Evolutionary conservation across 2,797 vertebrate species (phyloP).

Genomic region (Mionectes olivaceus): DNA sequence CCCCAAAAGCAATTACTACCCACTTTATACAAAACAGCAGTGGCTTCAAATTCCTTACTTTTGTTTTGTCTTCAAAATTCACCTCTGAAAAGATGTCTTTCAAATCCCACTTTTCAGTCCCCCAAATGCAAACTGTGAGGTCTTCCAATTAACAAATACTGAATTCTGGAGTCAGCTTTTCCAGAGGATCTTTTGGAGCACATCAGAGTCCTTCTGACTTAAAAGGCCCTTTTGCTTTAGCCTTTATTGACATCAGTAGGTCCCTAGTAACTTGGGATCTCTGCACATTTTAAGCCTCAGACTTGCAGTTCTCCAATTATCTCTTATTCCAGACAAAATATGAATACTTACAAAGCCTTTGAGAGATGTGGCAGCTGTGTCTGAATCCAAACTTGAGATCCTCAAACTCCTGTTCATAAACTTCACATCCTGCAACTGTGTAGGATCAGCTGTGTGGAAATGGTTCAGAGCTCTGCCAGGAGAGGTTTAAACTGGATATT

Average conservation of each 20-base stretch:
- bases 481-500: background rate
- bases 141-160: background rate
- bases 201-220: background rate
- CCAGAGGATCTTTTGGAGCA: background rate
- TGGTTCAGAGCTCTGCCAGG: background rate
- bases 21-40: background rate
- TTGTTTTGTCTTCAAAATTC: background rate
- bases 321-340: background rate
- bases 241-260: background rate
- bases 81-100: background rate
- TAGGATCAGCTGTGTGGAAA: rapidly evolving
- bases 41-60: background rate
- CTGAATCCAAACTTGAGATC: background rate
- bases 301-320: background rate
- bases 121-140: background rate
- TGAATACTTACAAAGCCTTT: background rate
- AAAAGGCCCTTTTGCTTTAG: background rate
- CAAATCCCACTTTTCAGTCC: background rate
- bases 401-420: background rate
- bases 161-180: background rate
- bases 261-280: background rate
- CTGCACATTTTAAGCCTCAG: background rate
- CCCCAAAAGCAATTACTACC: background rate
- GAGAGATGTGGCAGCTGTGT: background rate
- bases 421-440: background rate